Percentiles rank a stretch among this genome's conserved stretches.
These are phyloP conservation scores for Drosophila crucigera DNA, from an alignment of 2,888 invertebrate genomes.

Conservation along the genomic window DNA sequence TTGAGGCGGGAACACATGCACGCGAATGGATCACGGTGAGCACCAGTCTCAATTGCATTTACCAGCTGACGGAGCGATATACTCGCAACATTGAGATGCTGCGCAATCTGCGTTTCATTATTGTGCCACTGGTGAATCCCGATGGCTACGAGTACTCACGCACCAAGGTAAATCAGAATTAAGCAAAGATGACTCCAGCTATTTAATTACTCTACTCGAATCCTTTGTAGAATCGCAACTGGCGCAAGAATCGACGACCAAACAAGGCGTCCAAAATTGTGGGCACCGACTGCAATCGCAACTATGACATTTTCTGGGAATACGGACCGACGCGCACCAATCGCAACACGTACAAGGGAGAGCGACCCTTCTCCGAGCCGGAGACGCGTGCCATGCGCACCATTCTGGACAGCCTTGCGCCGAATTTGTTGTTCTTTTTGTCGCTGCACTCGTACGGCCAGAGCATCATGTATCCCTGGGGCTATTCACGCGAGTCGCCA, in stretches of 20 bases:
- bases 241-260: conserved; percentile 87
- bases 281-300: conserved; percentile 90
- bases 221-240: conserved; percentile 86
- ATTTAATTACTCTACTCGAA: neutral
- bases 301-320: conserved; percentile 88
- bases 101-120: conserved; percentile 88
- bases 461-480: conserved; percentile 85
- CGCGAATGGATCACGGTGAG: conserved; percentile 89
- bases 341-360: conserved; percentile 83
- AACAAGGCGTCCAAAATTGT: conserved; percentile 82
- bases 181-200: neutral
- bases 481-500: conserved; percentile 82
- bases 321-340: conserved; percentile 64
- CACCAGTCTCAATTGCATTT: conserved; percentile 87
- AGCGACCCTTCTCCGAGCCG: conserved; percentile 84
- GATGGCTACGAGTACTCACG: conserved; percentile 90
- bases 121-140: conserved; percentile 89
- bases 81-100: conserved; percentile 85
- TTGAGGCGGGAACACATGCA: conserved; percentile 87
- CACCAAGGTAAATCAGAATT: conserved; percentile 83
- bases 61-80: conserved; percentile 87
- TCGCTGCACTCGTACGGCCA: conserved; percentile 85
- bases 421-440: conserved; percentile 82
- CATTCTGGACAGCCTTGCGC: conserved; percentile 74
- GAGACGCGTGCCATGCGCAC: conserved; percentile 83